These are phyloP conservation scores for Cirrhinus mrigala DNA, from an alignment of 2,797 vertebrate genomes.

Conservation along the genomic window DNA sequence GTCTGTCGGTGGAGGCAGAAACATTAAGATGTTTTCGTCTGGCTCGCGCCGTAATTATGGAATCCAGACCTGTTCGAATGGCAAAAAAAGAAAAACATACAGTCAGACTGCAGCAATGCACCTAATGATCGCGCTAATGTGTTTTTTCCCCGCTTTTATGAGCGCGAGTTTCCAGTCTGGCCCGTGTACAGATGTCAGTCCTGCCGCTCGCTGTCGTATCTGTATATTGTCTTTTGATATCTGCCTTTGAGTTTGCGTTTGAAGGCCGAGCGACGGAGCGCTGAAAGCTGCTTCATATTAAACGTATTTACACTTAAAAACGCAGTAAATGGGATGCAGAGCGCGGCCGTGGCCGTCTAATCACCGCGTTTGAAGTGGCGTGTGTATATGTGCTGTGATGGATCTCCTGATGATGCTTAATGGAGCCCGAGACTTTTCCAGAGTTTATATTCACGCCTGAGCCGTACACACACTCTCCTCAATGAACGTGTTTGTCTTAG, in stretches of 20 bases:
- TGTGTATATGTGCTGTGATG: constrained; percentile 65
- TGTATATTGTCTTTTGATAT: constrained; percentile 50
- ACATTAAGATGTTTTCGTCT: constrained; percentile 51
- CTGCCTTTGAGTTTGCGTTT: constrained; percentile 11
- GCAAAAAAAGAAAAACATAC: constrained; percentile 23
- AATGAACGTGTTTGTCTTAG: constrained; percentile 29
- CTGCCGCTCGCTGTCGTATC: constrained; percentile 5
- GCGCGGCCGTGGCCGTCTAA: constrained; percentile 61
- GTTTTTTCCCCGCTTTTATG: constrained; percentile 21
- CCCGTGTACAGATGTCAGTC: constrained; percentile 3
- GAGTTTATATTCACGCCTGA: constrained; percentile 63
- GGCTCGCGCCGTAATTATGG: constrained; percentile 45
- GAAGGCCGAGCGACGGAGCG: background rate
- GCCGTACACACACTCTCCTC: background rate
- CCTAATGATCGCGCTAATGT: constrained; percentile 45
- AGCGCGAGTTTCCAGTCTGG: background rate
- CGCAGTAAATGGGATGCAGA: constrained; percentile 59
- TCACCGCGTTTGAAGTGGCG: constrained; percentile 65
- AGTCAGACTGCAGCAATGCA: constrained; percentile 32
- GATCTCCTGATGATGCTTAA: constrained; percentile 59
- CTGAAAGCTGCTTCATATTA: constrained; percentile 68
- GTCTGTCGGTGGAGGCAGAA: constrained; percentile 14
- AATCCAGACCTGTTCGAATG: constrained; percentile 38
- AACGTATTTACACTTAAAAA: constrained; percentile 68
- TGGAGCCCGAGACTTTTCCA: constrained; percentile 59